Percentiles rank a stretch among this genome's conserved stretches.
phyloP scores from a whole-genome alignment of 2,888 invertebrate species.

The Willowsia nigromaculata region DNA sequence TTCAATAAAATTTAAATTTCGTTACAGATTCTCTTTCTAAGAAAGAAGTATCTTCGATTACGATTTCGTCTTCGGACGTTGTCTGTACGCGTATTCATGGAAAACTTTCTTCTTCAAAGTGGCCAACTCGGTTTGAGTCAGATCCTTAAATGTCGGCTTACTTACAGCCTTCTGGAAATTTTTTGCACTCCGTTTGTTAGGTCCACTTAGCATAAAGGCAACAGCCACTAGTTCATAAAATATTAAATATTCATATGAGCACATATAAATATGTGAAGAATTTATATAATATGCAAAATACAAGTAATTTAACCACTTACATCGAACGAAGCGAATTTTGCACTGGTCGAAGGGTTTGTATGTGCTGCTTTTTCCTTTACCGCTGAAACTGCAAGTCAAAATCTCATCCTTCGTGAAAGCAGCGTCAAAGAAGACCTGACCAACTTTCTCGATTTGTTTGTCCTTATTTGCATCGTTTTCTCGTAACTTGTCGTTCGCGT shows the following conservation, averaged over 20 bases:
- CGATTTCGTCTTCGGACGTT: neutral
- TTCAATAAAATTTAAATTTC: too few species aligned
- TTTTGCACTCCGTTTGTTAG: neutral
- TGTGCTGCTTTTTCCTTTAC: conserved; percentile 4
- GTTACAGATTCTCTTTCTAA: too few species aligned
- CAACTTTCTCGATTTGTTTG: conserved; percentile 19
- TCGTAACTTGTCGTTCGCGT: neutral
- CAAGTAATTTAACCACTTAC: neutral
- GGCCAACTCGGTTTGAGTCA: neutral
- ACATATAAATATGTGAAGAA: neutral
- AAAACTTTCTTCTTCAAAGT: conserved; percentile 16
- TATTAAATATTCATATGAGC: neutral
- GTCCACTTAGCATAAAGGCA: neutral
- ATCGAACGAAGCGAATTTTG: conserved; percentile 16
- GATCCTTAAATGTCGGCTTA: neutral
- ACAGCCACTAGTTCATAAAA: neutral
- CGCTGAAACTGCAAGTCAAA: neutral
- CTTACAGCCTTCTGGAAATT: neutral
- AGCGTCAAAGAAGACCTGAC: conserved; percentile 3
- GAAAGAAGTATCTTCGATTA: neutral
- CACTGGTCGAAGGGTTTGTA: neutral
- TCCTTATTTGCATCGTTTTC: neutral
- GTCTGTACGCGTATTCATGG: conserved; percentile 24
- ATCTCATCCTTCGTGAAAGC: conserved; percentile 12
- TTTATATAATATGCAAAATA: neutral